Evolutionary conservation across 2,797 vertebrate species (phyloP).

Genomic region (Chrosomus eos): DNA sequence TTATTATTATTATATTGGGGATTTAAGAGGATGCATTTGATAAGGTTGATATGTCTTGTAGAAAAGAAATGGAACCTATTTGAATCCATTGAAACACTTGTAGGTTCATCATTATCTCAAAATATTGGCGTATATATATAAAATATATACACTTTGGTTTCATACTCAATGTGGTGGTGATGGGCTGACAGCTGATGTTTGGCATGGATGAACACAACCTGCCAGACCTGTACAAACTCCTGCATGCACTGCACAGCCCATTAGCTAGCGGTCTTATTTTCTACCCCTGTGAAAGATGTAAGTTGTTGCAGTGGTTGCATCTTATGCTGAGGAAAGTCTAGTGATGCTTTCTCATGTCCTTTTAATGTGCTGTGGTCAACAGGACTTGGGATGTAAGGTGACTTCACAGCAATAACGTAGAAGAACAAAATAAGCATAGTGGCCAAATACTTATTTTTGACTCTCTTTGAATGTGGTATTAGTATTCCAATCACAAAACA

Average conservation of each 20-base stretch:
- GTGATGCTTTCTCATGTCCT: neutral
- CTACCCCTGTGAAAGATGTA: neutral
- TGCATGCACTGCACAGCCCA: neutral
- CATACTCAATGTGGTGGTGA: neutral
- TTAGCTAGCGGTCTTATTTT: neutral
- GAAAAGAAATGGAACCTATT: neutral
- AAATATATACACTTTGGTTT: neutral
- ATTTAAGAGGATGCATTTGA: neutral
- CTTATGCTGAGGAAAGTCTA: neutral
- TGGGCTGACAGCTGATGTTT: neutral
- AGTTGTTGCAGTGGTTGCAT: neutral
- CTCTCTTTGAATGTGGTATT: too few relatives aligned
- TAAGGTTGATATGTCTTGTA: neutral
- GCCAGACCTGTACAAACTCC: slow-evolving; percentile 12
- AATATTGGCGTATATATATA: too few relatives aligned
- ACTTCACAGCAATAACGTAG: too few relatives aligned
- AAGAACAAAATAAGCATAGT: too few relatives aligned
- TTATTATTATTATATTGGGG: too few relatives aligned
- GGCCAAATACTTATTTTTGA: too few relatives aligned
- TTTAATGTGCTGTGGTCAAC: neutral
- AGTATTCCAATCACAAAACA: too few relatives aligned
- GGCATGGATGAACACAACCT: neutral
- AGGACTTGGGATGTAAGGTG: neutral
- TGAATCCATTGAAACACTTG: neutral
- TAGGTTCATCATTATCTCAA: neutral